Conservation (phyloP, 2,888 invertebrate species). For the Drosophila colorata region DNA sequence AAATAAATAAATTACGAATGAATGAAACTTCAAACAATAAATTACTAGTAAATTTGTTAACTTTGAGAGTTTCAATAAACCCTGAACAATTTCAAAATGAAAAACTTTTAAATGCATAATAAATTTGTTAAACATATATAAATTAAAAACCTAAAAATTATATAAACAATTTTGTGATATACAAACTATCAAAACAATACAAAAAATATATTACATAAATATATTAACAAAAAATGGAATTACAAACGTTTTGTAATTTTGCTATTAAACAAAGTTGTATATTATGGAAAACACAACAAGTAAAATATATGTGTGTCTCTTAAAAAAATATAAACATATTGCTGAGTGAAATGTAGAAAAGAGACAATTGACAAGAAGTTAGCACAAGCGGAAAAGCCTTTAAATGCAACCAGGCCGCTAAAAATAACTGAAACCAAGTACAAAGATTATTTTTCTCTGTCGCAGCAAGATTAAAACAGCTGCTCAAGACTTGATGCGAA, state of each 20-base stretch:
- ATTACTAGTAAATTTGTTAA: neutral
- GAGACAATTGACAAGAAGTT: no score
- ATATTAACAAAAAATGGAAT: neutral
- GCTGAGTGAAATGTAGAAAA: neutral
- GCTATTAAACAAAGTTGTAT: neutral
- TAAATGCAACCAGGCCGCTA: conserved; percentile 12
- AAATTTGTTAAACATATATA: neutral
- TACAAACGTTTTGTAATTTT: neutral
- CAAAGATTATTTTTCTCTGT: conserved; percentile 21
- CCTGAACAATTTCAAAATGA: no score
- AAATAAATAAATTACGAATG: no score
- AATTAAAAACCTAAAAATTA: no score
- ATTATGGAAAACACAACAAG: neutral
- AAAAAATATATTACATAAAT: neutral
- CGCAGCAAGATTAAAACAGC: conserved; percentile 23
- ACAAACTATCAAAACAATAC: neutral
- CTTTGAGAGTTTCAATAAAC: neutral
- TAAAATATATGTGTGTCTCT: no score
- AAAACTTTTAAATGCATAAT: no score
- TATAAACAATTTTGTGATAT: no score
- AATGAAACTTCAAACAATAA: neutral
- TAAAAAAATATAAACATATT: neutral
- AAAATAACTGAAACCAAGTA: conserved; percentile 15
- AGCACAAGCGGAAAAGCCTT: neutral
- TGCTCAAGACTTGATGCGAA: conserved; percentile 10